phyloP scores from a whole-genome alignment of 1,140 invertebrate species.

The Pentalonia nigronervosa region DNA sequence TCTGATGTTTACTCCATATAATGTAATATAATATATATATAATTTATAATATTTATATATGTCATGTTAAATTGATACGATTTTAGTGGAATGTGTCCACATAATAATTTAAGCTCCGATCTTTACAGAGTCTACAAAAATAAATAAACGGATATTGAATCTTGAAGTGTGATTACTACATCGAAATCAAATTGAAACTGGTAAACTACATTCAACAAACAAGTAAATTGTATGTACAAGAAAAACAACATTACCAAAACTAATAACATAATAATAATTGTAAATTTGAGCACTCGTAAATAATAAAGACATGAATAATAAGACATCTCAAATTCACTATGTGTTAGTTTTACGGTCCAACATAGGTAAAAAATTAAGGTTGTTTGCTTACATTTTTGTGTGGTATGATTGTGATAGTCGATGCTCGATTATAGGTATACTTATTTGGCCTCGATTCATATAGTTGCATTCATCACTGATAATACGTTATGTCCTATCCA shows the following conservation, averaged over 20 bases:
- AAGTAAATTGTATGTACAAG: not conserved
- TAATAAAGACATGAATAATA: too few species aligned
- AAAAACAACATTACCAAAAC: not conserved
- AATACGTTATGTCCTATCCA: too few species aligned
- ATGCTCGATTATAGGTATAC: too few species aligned
- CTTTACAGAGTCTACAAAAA: not conserved
- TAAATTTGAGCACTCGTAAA: not conserved
- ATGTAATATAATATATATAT: not conserved
- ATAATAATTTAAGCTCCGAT: not conserved
- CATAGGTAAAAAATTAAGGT: too few species aligned
- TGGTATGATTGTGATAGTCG: too few species aligned
- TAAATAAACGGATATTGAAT: not conserved
- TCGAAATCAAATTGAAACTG: too few species aligned
- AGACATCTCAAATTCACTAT: too few species aligned
- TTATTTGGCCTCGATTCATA: too few species aligned
- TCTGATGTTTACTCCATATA: not conserved
- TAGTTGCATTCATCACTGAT: too few species aligned
- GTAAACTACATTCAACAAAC: too few species aligned
- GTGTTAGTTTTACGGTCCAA: too few species aligned
- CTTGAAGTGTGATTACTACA: not conserved
- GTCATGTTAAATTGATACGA: not conserved
- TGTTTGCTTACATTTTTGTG: too few species aligned
- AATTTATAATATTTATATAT: not conserved
- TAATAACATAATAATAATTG: not conserved
- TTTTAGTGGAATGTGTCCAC: not conserved